These are phyloP conservation scores for Leptothorax acervorum DNA, from an alignment of 2,888 invertebrate genomes.

Conservation along the genomic window DNA sequence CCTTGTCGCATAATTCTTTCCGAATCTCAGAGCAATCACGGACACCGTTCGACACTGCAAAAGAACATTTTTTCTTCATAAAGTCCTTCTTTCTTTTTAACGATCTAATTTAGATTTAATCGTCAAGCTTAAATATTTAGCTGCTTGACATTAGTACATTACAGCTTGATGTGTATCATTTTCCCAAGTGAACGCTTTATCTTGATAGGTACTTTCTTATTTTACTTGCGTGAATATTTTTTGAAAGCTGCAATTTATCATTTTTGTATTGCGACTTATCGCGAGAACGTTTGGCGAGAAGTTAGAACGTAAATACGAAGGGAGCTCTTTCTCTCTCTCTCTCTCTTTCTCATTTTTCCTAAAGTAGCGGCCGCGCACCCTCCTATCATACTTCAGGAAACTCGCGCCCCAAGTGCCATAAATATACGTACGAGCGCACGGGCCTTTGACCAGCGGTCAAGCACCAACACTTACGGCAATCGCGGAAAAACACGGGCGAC, in stretches of 20 bases:
- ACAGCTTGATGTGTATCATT: neutral
- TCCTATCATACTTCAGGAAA: conserved; percentile 73
- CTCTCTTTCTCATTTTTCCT: conserved; percentile 42
- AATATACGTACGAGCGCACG: conserved; percentile 64
- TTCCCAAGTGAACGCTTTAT: neutral
- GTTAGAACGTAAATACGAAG: conserved; percentile 33
- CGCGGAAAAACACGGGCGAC: conserved; percentile 49
- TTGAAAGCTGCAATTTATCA: conserved; percentile 10
- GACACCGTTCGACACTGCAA: neutral
- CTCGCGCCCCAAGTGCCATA: conserved; percentile 70
- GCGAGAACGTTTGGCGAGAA: neutral
- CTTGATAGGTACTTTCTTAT: neutral
- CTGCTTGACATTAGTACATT: neutral
- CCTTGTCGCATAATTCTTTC: conserved; percentile 28
- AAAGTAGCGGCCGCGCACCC: conserved; percentile 48
- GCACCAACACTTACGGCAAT: conserved; percentile 50
- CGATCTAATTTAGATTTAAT: neutral
- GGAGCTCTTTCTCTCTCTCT: conserved; percentile 16
- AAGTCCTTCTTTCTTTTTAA: neutral
- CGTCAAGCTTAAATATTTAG: neutral
- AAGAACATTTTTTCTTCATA: neutral
- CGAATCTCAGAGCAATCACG: neutral
- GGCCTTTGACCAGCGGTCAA: conserved; percentile 71
- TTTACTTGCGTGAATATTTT: conserved; percentile 1
- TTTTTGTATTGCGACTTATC: conserved; percentile 8